These are phyloP conservation scores for Scaptomyza polygonia DNA, from an alignment of 2,888 invertebrate species.

Conservation along the genomic window DNA sequence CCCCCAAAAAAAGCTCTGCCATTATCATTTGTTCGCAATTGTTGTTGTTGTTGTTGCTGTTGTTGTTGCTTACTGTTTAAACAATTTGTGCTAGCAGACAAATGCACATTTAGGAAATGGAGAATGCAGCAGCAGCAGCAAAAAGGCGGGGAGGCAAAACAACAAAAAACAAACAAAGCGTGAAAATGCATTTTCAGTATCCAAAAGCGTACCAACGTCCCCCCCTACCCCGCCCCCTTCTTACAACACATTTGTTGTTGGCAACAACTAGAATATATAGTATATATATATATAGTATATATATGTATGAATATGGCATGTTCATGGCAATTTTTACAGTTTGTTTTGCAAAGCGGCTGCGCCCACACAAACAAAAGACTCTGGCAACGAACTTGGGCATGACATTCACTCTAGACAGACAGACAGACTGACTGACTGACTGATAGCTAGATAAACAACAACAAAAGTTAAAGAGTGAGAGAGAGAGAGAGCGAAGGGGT, in stretches of 20 bases:
- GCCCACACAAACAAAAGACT: slow-evolving; percentile 69
- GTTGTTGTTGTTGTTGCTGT: slow-evolving; percentile 17
- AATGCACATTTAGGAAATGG: slow-evolving; percentile 53
- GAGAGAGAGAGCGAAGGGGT: not conserved
- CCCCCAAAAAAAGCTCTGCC: slow-evolving; percentile 41
- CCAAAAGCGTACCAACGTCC: not conserved
- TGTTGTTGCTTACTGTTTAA: slow-evolving; percentile 35
- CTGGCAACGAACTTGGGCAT: slow-evolving; percentile 75
- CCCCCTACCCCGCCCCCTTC: not conserved
- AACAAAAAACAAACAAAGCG: slow-evolving; percentile 75
- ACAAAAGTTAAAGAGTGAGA: not conserved
- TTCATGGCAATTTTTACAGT: slow-evolving; percentile 75
- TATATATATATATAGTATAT: no score
- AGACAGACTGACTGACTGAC: slow-evolving; percentile 6
- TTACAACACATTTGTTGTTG: not conserved
- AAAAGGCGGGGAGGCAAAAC: not conserved
- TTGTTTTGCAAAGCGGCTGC: slow-evolving; percentile 73
- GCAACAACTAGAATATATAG: slow-evolving; percentile 50
- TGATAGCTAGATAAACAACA: not conserved
- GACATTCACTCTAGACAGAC: slow-evolving; percentile 37
- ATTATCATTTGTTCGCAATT: slow-evolving; percentile 37
- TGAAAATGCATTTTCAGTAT: slow-evolving; percentile 79
- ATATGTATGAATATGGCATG: slow-evolving; percentile 41
- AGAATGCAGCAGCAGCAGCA: slow-evolving; percentile 8
- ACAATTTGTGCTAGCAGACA: slow-evolving; percentile 59